Conservation (phyloP, 2,113 vertebrate genomes). For the Xyliphius kryptos region DNA sequence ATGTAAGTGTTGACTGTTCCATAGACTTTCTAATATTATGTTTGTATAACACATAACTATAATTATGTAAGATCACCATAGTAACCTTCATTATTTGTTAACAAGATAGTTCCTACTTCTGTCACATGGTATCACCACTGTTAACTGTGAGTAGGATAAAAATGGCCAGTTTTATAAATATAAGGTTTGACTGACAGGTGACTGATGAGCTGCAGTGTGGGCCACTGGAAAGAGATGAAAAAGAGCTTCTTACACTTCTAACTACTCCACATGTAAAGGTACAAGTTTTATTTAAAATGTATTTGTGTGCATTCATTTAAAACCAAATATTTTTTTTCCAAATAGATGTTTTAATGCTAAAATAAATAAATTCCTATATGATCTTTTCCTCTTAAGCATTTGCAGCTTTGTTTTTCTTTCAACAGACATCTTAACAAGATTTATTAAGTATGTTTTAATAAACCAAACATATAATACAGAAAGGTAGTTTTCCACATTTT, state of each 20-base stretch:
- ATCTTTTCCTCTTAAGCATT: slow-evolving; percentile 30
- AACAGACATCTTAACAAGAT: too few relatives aligned
- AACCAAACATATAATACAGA: too few relatives aligned
- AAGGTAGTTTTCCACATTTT: too few relatives aligned
- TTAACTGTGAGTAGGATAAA: background rate
- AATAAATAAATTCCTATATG: slow-evolving; percentile 9
- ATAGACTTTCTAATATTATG: background rate
- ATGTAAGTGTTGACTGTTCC: slow-evolving; percentile 61
- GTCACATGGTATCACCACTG: background rate
- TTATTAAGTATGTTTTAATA: too few relatives aligned
- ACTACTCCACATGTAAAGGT: slow-evolving; percentile 88
- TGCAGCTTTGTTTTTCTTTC: too few relatives aligned
- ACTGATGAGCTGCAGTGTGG: slow-evolving; percentile 83
- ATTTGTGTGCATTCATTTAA: background rate
- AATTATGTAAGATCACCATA: background rate
- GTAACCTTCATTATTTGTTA: too few relatives aligned
- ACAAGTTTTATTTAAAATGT: slow-evolving; percentile 16
- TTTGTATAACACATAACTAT: too few relatives aligned
- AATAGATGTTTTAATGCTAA: background rate
- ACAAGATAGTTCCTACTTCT: background rate
- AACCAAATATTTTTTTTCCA: background rate
- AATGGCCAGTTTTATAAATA: background rate
- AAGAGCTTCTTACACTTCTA: slow-evolving; percentile 80
- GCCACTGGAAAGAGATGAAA: slow-evolving; percentile 72
- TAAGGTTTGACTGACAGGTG: slow-evolving; percentile 61